Evolutionary conservation across 2,113 vertebrate species (phyloP).

Genomic region (Gadus macrocephalus): DNA sequence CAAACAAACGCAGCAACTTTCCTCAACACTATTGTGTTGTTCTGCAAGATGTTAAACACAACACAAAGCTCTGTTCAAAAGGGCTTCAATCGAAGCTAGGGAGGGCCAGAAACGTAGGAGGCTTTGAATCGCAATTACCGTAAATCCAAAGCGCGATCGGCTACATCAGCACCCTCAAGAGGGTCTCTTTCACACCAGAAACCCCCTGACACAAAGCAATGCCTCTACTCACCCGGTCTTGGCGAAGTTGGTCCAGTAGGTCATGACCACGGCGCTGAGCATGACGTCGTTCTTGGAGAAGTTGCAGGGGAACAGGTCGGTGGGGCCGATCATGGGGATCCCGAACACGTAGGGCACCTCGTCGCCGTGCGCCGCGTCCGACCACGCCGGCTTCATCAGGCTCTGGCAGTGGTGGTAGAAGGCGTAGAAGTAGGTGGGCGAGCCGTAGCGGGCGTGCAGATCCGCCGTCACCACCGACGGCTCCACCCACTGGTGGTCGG

Average conservation of each 20-base stretch:
- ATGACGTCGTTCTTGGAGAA: slow-evolving; percentile 98
- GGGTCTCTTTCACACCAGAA: neutral
- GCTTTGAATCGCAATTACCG: too few species aligned
- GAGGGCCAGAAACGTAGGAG: too few species aligned
- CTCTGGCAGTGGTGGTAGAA: slow-evolving; percentile 99
- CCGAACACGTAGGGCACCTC: slow-evolving; percentile 98
- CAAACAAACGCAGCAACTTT: too few species aligned
- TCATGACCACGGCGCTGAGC: slow-evolving; percentile 99
- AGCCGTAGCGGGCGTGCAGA: slow-evolving; percentile 94
- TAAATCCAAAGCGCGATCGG: slow-evolving; percentile 15
- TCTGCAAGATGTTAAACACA: too few species aligned
- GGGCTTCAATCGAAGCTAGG: neutral
- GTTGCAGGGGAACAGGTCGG: slow-evolving; percentile 97
- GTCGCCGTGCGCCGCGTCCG: slow-evolving; percentile 94
- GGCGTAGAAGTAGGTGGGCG: slow-evolving; percentile 97
- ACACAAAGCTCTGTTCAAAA: neutral
- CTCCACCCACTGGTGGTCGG: slow-evolving; percentile 99
- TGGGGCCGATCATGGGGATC: slow-evolving; percentile 96
- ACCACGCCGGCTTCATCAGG: slow-evolving; percentile 98
- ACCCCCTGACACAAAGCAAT: neutral
- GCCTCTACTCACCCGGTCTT: slow-evolving; percentile 90
- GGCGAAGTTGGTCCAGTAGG: slow-evolving; percentile 99
- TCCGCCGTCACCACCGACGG: slow-evolving; percentile 95
- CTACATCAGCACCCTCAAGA: too few species aligned
- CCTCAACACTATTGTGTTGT: too few species aligned